Evolutionary conservation across 2,888 invertebrate genomes (phyloP).

Genomic region (Neocrepidodera transversa): DNA sequence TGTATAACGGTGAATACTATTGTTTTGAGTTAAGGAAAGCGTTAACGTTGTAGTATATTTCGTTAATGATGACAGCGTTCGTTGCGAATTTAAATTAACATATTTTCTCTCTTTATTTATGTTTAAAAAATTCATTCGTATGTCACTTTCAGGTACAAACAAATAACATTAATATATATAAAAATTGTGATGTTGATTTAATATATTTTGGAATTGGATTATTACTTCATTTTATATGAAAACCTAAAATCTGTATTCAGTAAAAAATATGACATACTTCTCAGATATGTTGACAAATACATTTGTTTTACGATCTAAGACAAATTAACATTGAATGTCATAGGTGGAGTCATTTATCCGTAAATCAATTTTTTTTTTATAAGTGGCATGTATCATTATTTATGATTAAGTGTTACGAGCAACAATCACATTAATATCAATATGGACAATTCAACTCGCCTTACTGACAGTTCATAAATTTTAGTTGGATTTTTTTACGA

Average conservation of each 20-base stretch:
- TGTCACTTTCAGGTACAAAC: too few relatives aligned
- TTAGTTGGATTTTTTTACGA: not conserved
- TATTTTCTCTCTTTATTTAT: not conserved
- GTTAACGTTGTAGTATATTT: conserved; percentile 15
- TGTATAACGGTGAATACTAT: conserved; percentile 18
- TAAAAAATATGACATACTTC: too few relatives aligned
- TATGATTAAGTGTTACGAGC: conserved; percentile 17
- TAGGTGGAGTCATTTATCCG: conserved; percentile 2
- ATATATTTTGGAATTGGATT: too few relatives aligned
- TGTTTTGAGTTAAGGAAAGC: conserved; percentile 32
- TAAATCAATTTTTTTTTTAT: conserved; percentile 19
- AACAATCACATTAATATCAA: conserved; percentile 9
- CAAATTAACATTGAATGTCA: conserved; percentile 20
- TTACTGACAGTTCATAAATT: conserved; percentile 24
- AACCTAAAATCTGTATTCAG: too few relatives aligned
- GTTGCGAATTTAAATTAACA: not conserved
- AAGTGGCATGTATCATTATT: conserved; percentile 18
- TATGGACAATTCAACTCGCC: conserved; percentile 24
- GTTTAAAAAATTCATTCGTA: too few relatives aligned
- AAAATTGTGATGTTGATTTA: too few relatives aligned
- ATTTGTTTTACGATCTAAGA: conserved; percentile 7
- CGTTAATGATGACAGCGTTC: not conserved
- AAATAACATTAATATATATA: too few relatives aligned
- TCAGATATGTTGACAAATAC: conserved; percentile 8
- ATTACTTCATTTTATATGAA: too few relatives aligned